Percentiles rank a stretch among this genome's conserved stretches.
These are phyloP conservation scores for Dusona sp. DNA, from an alignment of 2,888 invertebrate species.

Conservation along the genomic window DNA sequence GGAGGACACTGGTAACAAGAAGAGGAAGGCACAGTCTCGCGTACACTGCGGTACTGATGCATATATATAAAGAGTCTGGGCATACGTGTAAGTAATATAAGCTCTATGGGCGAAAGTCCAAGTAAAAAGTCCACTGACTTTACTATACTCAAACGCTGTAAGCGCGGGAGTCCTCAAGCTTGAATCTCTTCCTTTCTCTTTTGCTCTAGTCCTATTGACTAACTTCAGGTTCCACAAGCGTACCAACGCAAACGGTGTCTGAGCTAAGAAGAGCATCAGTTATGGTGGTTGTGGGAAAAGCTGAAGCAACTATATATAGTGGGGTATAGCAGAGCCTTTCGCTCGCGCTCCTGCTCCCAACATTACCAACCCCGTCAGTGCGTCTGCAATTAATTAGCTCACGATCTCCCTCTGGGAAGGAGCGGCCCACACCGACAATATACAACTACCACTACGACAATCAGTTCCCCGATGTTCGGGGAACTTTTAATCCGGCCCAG, in stretches of 20 bases:
- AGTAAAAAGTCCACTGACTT: slow-evolving; percentile 79
- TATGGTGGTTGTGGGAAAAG: slow-evolving; percentile 51
- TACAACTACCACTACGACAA: slow-evolving; percentile 70
- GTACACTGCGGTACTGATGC: not conserved
- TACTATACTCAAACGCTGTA: slow-evolving; percentile 31
- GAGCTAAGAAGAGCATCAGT: slow-evolving; percentile 47
- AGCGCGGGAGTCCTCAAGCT: slow-evolving; percentile 26
- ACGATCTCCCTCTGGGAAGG: slow-evolving; percentile 66
- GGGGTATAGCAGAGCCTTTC: slow-evolving; percentile 60
- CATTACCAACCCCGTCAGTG: slow-evolving; percentile 69
- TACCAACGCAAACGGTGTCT: slow-evolving; percentile 34
- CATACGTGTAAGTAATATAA: slow-evolving; percentile 8
- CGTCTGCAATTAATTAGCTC: slow-evolving; percentile 82
- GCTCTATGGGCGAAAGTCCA: slow-evolving; percentile 64
- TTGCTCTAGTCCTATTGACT: slow-evolving; percentile 74
- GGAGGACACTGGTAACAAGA: slow-evolving; percentile 21
- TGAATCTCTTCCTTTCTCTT: slow-evolving; percentile 8
- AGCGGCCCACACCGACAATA: slow-evolving; percentile 23
- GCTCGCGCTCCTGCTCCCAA: slow-evolving; percentile 51
- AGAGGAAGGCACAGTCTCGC: slow-evolving; percentile 51
- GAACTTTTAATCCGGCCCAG: slow-evolving; percentile 79
- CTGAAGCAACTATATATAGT: slow-evolving; percentile 19
- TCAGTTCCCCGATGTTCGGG: slow-evolving; percentile 79
- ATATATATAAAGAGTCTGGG: slow-evolving; percentile 21
- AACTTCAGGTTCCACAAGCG: slow-evolving; percentile 73